Evolutionary conservation across 2,888 invertebrate genomes (phyloP), one percentile per base, ranked within the genome.

Genomic region (Ditylenchus weischeri): DNA sequence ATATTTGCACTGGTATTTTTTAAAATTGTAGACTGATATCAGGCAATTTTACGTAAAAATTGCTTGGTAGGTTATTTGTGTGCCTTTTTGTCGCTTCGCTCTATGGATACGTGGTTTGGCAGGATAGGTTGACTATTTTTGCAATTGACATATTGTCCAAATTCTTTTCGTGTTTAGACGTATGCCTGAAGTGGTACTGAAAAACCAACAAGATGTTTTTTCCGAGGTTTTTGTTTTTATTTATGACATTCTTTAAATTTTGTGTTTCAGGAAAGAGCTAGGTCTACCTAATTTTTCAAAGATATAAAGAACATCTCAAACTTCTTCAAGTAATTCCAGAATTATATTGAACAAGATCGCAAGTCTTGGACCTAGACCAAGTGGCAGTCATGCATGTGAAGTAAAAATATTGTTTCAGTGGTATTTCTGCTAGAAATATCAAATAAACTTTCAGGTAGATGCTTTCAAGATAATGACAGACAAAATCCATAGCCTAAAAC

Each of bases 341-440:
- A 54, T 10, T 54, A 29, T 54, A 29, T 29, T 54, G 23, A 54
- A 54, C 54, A 21, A 54, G 11, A 54, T 81, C 11, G 69, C 77
- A 0, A 74, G 70, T 13, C 70, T 81, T 21, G 81, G 81, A 11
- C 80, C 81, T 6, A 63, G 81, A 21, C 77, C 78, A 10, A 79
- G 79, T 73, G 81, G 81, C 8, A 80, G 79, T 8, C 71, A 69
- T 0, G 75, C 75, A 21, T 71, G 76, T 15, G 81, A 81, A 68
- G 78, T 77, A 23, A 18, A 29, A 18, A 19, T 23, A 63, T 54
- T 43, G 11, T 15, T 2, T 51, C 10, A 29, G 29, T 29, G 29
- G 29, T 29, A 29, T 29, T 29, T 29, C 29, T 4, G 5, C 5
- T 5, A 5, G 7, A n/a, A 29, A 50, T 21, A 48, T 70, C 62